These are phyloP conservation scores for Synanthedon vespiformis DNA, from an alignment of 2,888 invertebrate genomes.

Conservation along the genomic window DNA sequence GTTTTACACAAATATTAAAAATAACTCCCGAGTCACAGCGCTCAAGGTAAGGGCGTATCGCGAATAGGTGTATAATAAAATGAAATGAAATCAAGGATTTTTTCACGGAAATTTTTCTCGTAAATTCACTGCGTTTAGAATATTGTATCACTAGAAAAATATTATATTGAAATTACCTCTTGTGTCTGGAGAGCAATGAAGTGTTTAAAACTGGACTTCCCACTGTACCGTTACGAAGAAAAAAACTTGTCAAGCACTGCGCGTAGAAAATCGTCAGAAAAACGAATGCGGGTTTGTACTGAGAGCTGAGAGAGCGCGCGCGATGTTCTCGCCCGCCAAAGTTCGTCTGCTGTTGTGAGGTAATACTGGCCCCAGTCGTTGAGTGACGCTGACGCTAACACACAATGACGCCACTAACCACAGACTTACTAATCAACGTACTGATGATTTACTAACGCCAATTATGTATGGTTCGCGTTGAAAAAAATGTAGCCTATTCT, in stretches of 20 bases:
- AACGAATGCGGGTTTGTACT: constrained; percentile 10
- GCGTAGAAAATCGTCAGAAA: neutral
- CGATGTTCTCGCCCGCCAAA: constrained; percentile 19
- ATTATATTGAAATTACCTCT: neutral
- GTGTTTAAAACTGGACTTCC: constrained; percentile 1
- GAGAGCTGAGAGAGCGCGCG: constrained; percentile 11
- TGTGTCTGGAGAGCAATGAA: neutral
- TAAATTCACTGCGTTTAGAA: too few species aligned
- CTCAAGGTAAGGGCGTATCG: constrained; percentile 61
- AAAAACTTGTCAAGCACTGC: neutral
- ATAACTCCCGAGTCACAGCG: constrained; percentile 50
- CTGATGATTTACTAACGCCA: neutral
- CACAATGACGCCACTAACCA: neutral
- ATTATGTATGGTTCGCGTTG: too few species aligned
- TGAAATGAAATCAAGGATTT: constrained; percentile 54
- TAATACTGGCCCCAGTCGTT: neutral
- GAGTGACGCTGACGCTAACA: neutral
- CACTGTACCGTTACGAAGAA: neutral
- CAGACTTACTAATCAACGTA: neutral
- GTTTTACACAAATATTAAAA: constrained; percentile 44
- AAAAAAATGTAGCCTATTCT: too few species aligned
- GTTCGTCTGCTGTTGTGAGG: constrained; percentile 15
- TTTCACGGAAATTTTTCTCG: too few species aligned
- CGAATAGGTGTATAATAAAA: constrained; percentile 47
- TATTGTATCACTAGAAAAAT: neutral